Percentiles rank a stretch among this genome's conserved stretches.
Evolutionary conservation across 2,888 invertebrate genomes (phyloP).

Genomic region (Caenorhabditis macrosperma): DNA sequence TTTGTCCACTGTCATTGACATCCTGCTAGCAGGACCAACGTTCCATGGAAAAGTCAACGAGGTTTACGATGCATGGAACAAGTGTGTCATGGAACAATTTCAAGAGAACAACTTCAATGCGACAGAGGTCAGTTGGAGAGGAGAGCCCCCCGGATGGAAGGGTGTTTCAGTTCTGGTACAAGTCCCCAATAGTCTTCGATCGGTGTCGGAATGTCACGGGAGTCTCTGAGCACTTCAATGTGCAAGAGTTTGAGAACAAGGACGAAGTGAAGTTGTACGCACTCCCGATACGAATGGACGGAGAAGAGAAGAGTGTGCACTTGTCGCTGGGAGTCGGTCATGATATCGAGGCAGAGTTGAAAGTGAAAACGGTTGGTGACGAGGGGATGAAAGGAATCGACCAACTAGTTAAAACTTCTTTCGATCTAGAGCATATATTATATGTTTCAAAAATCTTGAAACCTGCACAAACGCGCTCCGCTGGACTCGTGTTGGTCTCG

Average conservation of each 20-base stretch:
- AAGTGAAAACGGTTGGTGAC: not conserved
- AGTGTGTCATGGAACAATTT: not conserved
- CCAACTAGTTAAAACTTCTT: too few species aligned
- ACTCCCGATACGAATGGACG: not conserved
- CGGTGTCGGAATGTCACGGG: not conserved
- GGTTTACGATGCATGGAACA: not conserved
- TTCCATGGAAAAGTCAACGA: not conserved
- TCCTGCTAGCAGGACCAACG: not conserved
- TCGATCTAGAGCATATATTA: too few species aligned
- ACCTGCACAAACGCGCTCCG: too few species aligned
- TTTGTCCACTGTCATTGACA: not conserved
- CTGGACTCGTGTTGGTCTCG: too few species aligned
- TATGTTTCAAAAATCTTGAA: too few species aligned
- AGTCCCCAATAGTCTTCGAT: not conserved
- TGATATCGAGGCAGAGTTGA: not conserved
- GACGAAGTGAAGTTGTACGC: not conserved
- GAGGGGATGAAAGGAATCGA: too few species aligned
- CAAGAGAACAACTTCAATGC: not conserved
- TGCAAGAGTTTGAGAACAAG: not conserved
- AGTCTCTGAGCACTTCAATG: not conserved
- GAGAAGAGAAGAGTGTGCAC: not conserved
- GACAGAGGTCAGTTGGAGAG: not conserved
- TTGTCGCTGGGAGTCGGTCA: not conserved
- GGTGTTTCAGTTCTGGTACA: constrained; percentile 2
- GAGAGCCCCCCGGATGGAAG: too few species aligned